Conservation (phyloP, 1,140 invertebrate species). For the Solenopsis fugax region DNA sequence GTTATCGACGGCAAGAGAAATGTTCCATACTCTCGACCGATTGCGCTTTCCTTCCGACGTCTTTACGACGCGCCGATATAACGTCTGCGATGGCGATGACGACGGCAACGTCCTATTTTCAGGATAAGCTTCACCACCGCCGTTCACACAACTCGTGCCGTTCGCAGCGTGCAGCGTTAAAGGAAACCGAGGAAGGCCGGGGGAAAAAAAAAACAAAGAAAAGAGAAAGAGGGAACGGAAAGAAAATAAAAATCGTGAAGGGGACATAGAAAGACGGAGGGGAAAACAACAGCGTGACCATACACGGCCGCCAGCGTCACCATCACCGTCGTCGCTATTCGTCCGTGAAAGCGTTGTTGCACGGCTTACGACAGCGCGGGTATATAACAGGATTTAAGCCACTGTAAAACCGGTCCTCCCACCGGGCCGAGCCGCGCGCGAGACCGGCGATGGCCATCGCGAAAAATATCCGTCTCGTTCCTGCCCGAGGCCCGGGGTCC, state of each 20-base stretch:
- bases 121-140: slow-evolving; percentile 45
- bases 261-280: slow-evolving; percentile 3
- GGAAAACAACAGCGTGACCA: slow-evolving; percentile 36
- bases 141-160: not conserved
- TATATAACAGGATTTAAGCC: slow-evolving; percentile 78
- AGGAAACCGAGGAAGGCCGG: not conserved
- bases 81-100: slow-evolving; percentile 36
- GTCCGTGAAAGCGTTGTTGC: slow-evolving; percentile 73
- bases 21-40: slow-evolving; percentile 27
- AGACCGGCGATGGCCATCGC: slow-evolving; percentile 68
- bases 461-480: slow-evolving; percentile 74
- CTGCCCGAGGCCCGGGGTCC: slow-evolving; percentile 16
- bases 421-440: slow-evolving; percentile 56
- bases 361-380: slow-evolving; percentile 64
- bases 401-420: slow-evolving; percentile 79
- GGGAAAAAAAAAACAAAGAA: not conserved
- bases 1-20: slow-evolving; percentile 66
- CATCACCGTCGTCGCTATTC: slow-evolving; percentile 12
- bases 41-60: slow-evolving; percentile 24
- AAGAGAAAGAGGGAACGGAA: not conserved
- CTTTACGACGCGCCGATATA: slow-evolving; percentile 61
- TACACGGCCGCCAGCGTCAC: slow-evolving; percentile 9
- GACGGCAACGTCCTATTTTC: slow-evolving; percentile 59
- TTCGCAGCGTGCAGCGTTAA: not conserved
- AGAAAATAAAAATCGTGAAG: slow-evolving; percentile 53